phyloP scores from a whole-genome alignment of 2,888 invertebrate species.

The Chymomyza caudatula region DNA sequence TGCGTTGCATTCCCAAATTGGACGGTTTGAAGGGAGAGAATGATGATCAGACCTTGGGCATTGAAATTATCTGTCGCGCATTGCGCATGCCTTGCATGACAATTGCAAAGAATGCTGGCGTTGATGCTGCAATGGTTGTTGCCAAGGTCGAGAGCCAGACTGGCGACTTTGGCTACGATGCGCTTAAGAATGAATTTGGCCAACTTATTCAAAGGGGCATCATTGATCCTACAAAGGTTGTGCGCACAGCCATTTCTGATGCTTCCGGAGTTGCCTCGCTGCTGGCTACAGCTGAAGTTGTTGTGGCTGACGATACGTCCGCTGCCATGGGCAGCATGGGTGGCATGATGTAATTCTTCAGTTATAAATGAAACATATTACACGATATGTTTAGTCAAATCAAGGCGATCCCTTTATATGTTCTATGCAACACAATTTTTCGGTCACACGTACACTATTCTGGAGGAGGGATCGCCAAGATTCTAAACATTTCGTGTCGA shows the following conservation, averaged over 20 bases:
- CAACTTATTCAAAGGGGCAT: constrained; percentile 95
- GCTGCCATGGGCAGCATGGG: too few relatives aligned
- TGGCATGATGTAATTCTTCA: too few relatives aligned
- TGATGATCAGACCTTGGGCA: constrained; percentile 79
- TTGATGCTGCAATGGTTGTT: constrained; percentile 92
- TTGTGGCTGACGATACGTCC: constrained; percentile 77
- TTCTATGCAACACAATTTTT: too few relatives aligned
- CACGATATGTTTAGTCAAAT: constrained; percentile 77
- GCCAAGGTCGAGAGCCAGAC: constrained; percentile 90
- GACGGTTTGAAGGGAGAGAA: too few relatives aligned
- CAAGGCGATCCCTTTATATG: neutral
- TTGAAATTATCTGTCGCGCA: constrained; percentile 90
- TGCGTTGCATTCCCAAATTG: too few relatives aligned
- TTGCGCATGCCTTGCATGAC: constrained; percentile 92
- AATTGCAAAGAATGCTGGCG: constrained; percentile 93
- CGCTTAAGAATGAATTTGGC: constrained; percentile 90
- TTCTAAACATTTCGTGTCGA: neutral
- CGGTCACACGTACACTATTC: too few relatives aligned
- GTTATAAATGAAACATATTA: too few relatives aligned
- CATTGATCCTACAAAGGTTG: constrained; percentile 94
- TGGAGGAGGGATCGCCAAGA: too few relatives aligned
- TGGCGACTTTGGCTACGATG: constrained; percentile 91
- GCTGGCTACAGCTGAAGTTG: constrained; percentile 94
- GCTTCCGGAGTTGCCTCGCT: constrained; percentile 96
- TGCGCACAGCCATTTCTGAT: constrained; percentile 93